A percentile compares a stretch with the other conserved stretches of the same genome.
These are phyloP conservation scores for Harpagoxenus sublaevis DNA, from an alignment of 2,888 invertebrate species.

Conservation along the genomic window DNA sequence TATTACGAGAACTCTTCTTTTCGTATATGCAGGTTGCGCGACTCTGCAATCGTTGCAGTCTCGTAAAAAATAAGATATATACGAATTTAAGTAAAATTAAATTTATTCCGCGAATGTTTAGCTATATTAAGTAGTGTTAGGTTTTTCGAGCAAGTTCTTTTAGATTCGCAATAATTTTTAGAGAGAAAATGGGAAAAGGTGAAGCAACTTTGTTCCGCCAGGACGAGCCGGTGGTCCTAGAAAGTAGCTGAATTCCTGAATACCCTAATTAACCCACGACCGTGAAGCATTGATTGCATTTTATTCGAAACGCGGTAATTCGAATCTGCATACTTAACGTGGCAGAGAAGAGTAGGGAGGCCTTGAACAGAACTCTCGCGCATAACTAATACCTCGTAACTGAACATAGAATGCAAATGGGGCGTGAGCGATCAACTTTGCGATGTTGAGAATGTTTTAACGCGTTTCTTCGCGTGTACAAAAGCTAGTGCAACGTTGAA, in stretches of 20 bases:
- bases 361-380: conserved; percentile 52
- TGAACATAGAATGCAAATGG: conserved; percentile 49
- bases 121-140: background rate
- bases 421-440: conserved; percentile 23
- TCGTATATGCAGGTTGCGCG: conserved; percentile 11
- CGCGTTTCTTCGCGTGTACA: conserved; percentile 12
- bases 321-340: conserved; percentile 44
- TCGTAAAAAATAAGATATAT: background rate
- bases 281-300: conserved; percentile 54
- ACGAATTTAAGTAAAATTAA: background rate
- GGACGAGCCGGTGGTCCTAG: conserved; percentile 38
- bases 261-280: conserved; percentile 50
- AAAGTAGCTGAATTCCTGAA: conserved; percentile 49
- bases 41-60: background rate
- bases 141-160: background rate
- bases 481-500: background rate
- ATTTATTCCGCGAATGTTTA: background rate
- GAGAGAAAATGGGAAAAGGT: conserved; percentile 36
- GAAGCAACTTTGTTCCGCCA: conserved; percentile 41
- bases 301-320: conserved; percentile 49
- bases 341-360: background rate
- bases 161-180: background rate
- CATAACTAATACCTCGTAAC: conserved; percentile 50
- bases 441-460: background rate
- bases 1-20: conserved; percentile 20